Base-by-base conservation (phyloP, 2,797 vertebrate species). In the Pangasius macronema region DNA sequence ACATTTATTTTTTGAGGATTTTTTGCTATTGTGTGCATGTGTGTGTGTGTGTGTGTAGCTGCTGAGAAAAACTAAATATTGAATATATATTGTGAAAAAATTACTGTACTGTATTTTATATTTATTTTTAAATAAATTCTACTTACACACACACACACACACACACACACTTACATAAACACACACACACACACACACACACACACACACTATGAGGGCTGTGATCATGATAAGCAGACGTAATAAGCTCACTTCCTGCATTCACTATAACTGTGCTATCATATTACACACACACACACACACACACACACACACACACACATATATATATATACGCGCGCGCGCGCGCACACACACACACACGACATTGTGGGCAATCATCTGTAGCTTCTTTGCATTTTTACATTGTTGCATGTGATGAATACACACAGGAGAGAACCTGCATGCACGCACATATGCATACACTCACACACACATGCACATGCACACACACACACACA, bases 271-370 rank as follows among this genome's bases (percentile, higher is more conserved):
- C 24, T n/a, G 27, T 49, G 24, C 72, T 75, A 49, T 75, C 72
- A 51, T n/a, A 75, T n/a, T 10, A 75, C 70, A 72, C 68, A 70
- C 65, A 67, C 65, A 36, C 65, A 68, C 67, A 36, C 67, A 68
- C 30, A 36, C 67, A 36, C 68, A 42, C 27, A 70, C 4, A 9
- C 0, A 16, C 30, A 67, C 30, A 51, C 59, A 75, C 39, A 42
- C 68, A 70, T 65, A 83, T 36, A 83, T n/a, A n/a, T n/a, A n/a
- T n/a, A n/a, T n/a, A n/a, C n/a, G n/a, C n/a, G n/a, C n/a, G n/a
- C n/a, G n/a, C 42, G 73, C 75, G 75, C 81, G 86, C 72, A 86
- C 39, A 76, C 36, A 82, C 73, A 85, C 82, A 91, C 88, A 89
- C 77, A 57, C 6, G 1, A 27, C 39, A 65, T 65, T 82, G 80